Base-by-base conservation (phyloP, 2,888 invertebrate species). In the Erpobdella octoculata region DNA sequence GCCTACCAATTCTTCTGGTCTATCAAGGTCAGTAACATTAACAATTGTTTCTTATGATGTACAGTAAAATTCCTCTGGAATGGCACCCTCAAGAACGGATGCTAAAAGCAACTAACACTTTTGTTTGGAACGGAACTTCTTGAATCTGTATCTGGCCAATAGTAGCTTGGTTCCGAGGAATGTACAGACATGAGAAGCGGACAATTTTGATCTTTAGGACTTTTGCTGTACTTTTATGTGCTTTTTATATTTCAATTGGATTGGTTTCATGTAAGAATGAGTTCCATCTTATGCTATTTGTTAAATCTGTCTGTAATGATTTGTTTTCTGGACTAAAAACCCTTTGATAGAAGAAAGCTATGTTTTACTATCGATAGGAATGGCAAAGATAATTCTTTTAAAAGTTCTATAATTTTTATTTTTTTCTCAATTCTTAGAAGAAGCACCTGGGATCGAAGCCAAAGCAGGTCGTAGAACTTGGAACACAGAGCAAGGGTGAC, bases 1-100 rank as follows among this genome's bases (percentile, higher is more conserved):
- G 92, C 92, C 0, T 93, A 95, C 81, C 85, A 85, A 71, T 89
- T 91, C 41, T 86, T 95, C 21, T 87, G 91, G 37, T 90, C 91
- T 0, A 89, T 93, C 67, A 92, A 93, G 37, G 83, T 83, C 78
- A 81, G 83, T 81, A 18, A 18, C 28, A 41, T 15, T 41, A 41
- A 41, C 46, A n/a, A n/a, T n/a, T n/a, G n/a, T n/a, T n/a, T n/a
- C n/a, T n/a, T n/a, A n/a, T n/a, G n/a, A n/a, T n/a, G n/a, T n/a
- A n/a, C n/a, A n/a, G n/a, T n/a, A n/a, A n/a, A n/a, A n/a, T n/a
- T n/a, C n/a, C n/a, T n/a, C n/a, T n/a, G n/a, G n/a, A n/a, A n/a
- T n/a, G n/a, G n/a, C n/a, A n/a, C n/a, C n/a, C n/a, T n/a, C n/a
- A n/a, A n/a, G n/a, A n/a, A n/a, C n/a, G n/a, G n/a, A n/a, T n/a